Evolutionary conservation across 1,140 invertebrate species (phyloP), one percentile per base, ranked within the genome.

Genomic region (Macrobrachium rosenbergii): DNA sequence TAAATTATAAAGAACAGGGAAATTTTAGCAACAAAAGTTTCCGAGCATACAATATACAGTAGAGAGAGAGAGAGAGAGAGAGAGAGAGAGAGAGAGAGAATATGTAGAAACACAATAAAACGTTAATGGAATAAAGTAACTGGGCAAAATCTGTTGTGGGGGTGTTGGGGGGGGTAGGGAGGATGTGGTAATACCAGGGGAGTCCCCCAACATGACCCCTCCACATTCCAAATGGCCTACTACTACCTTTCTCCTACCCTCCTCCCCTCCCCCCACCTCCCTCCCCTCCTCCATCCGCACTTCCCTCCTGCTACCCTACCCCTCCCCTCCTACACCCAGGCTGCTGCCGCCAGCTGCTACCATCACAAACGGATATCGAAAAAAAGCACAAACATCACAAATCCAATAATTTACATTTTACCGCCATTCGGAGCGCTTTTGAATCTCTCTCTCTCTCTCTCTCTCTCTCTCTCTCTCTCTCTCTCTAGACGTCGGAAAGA

Each of bases 331-430:
- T 11, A 12, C 67, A 59, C 28, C 67, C 82, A 64, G 43, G n/a
- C 58, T 59, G 19, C 14, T 21, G 37, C 69, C 69, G 11, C 67
- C 82, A 64, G 69, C 76, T 60, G 43, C 69, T 69, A 64, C 52
- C 69, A 73, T 62, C 52, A 52, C 52, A 52, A 52, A 52, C 52
- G 52, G 52, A 52, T 82, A 82, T 82, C 79, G 79, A 82, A 82
- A 82, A 82, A 63, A 67, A 82, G 79, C 64, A 82, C 64, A 82
- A 82, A 63, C 64, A 67, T 43, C 79, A 52, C 79, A 82, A 82
- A 82, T 82, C 79, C 79, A 82, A 82, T 82, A 82, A 82, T 82
- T 82, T 82, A 82, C 79, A 82, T 82, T 82, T 82, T 82, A 82
- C 79, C 79, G 72, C 79, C 79, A 82, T 82, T 82, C 62, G 79